phyloP scores from a whole-genome alignment of 1,140 invertebrate species.

The Sycobia sp. region DNA sequence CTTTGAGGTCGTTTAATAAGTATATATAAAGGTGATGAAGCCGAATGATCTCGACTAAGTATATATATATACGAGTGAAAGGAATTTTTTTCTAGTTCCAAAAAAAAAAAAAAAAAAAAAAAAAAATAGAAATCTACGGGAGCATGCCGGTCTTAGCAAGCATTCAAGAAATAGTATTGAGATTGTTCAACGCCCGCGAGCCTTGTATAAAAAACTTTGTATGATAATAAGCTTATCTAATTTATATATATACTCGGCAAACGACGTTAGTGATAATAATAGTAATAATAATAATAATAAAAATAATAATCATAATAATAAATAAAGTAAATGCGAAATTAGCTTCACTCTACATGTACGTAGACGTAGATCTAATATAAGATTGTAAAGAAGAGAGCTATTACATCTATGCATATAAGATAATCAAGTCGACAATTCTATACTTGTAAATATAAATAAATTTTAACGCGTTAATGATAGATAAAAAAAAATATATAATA shows the following conservation, averaged over 20 bases:
- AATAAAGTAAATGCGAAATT: conserved; percentile 23
- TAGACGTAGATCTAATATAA: conserved; percentile 3
- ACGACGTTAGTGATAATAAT: conserved; percentile 12
- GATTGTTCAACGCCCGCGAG: conserved; percentile 35
- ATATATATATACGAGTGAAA: conserved; percentile 25
- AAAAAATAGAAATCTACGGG: conserved; percentile 53
- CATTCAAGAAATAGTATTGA: conserved; percentile 53
- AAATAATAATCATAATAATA: not conserved
- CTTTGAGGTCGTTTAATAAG: conserved; percentile 27
- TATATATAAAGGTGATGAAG: conserved; percentile 21
- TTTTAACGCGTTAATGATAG: not conserved
- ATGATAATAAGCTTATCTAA: conserved; percentile 19
- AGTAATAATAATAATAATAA: conserved; percentile 8
- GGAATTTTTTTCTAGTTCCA: conserved; percentile 32
- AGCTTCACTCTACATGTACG: conserved; percentile 12
- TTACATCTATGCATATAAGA: conserved; percentile 29
- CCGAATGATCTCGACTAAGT: conserved; percentile 8
- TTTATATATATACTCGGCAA: conserved; percentile 30
- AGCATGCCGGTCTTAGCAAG: conserved; percentile 60
- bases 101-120: no score
- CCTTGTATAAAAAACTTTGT: conserved; percentile 11
- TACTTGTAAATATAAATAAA: conserved; percentile 16
- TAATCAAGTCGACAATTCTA: conserved; percentile 22
- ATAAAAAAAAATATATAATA: conserved; percentile 21
- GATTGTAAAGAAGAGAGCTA: conserved; percentile 18